Evolutionary conservation across 2,888 invertebrate species (phyloP).

Genomic region (Meteorus colon): DNA sequence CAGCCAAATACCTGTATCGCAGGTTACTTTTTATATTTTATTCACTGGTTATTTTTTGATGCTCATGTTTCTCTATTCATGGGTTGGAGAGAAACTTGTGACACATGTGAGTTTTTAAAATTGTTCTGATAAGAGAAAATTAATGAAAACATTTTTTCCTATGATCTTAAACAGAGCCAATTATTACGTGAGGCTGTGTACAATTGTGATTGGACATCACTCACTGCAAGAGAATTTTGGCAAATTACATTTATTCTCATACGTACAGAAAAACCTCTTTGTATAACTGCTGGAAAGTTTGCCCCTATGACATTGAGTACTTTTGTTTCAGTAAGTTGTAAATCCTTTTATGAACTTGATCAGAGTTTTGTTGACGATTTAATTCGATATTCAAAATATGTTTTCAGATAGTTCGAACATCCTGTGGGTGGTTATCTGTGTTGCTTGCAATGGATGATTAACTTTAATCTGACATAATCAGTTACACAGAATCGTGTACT

Average conservation of each 20-base stretch:
- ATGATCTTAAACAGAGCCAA: background rate
- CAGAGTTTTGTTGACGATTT: background rate
- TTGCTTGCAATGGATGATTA: slow-evolving; percentile 14
- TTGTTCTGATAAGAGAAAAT: background rate
- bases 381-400: background rate
- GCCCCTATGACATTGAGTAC: slow-evolving; percentile 23
- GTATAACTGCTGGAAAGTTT: slow-evolving; percentile 28
- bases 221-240: slow-evolving; percentile 3
- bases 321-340: background rate
- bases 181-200: slow-evolving; percentile 6
- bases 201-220: slow-evolving; percentile 25
- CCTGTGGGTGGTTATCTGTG: background rate
- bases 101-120: slow-evolving; percentile 5
- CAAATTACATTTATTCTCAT: slow-evolving; percentile 8
- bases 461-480: background rate
- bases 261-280: slow-evolving; percentile 17
- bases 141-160: background rate
- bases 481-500: too few species aligned
- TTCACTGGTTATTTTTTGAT: slow-evolving; percentile 5
- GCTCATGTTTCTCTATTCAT: slow-evolving; percentile 19
- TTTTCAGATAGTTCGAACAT: slow-evolving; percentile 1
- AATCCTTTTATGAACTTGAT: background rate
- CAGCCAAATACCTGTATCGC: background rate
- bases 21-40: background rate
- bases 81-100: slow-evolving; percentile 25